Evolutionary conservation across 2,797 vertebrate genomes (phyloP), one percentile per base, ranked within the genome.

Genomic region (Melopsittacus undulatus): DNA sequence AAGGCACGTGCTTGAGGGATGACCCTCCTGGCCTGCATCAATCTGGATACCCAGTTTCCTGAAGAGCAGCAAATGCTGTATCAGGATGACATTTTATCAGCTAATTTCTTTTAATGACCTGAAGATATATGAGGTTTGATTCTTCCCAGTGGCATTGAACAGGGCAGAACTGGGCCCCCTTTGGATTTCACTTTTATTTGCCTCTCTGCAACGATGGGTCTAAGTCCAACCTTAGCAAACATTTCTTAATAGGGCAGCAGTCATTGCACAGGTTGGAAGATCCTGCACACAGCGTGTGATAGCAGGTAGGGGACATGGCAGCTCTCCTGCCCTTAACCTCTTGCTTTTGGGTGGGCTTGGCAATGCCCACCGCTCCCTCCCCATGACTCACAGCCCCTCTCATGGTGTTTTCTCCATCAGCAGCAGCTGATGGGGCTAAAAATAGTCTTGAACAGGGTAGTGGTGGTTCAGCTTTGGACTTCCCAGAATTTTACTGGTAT

Each of bases 401-500:
- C 12, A 0, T 18, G 23, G 30, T 34, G 30, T 38, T 78, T 89
- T 77, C 77, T 57, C 42, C 51, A 56, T 34, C 49, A 67, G 57
- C 63, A 87, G 63, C 86, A 90, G 93, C 94, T 94, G 90, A 36
- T 61, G 75, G 66, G 74, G 45, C 84, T 80, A 93, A 94, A 95
- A 92, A 89, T 94, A 95, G 76, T 17, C 85, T 69, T 45, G 68
- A 77, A 89, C 23, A 74, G 73, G 73, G 87, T 78, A 92, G 84
- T 46, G 38, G 79, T 83, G 68, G 68, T 83, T 90, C 82, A 64
- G 62, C 85, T 92, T 69, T 36, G 84, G 93, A 81, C 38, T 97
- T 95, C 18, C 46, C 70, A 83, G 76, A 91, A 91, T 46, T 70
- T 86, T 72, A 48, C 57, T 67, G 75, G 29, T 34, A 30, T 87